phyloP scores from a whole-genome alignment of 2,888 invertebrate genomes.

The Odontothrips loti region DNA sequence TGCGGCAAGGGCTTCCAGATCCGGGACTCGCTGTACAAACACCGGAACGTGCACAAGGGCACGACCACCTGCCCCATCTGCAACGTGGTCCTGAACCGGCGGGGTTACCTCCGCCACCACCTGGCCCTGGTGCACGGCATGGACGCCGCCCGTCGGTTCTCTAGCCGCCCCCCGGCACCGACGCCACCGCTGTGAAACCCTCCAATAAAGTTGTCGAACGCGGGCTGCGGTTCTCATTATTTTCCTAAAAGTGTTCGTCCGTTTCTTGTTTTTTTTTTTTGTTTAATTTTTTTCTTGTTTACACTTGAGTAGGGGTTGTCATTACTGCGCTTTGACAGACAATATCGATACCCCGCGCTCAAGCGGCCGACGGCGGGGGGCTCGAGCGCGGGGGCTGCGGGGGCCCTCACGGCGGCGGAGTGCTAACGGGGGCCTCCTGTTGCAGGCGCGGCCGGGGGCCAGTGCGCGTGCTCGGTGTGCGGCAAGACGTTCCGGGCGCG shows the following conservation, averaged over 20 bases:
- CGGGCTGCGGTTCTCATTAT: background rate
- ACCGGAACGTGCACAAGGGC: conserved; percentile 60
- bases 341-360: too few relatives aligned
- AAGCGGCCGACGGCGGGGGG: background rate
- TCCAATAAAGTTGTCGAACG: background rate
- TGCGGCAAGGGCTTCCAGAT: conserved; percentile 62
- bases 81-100: conserved; percentile 56
- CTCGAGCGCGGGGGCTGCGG: background rate
- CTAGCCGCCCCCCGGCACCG: background rate
- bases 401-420: background rate
- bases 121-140: background rate
- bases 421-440: too few relatives aligned
- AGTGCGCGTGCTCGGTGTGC: conserved; percentile 29
- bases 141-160: background rate
- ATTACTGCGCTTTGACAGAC: too few relatives aligned
- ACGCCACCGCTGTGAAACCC: background rate
- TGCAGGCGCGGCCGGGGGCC: background rate
- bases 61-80: conserved; percentile 62
- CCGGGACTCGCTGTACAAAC: conserved; percentile 58
- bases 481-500: conserved; percentile 32
- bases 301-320: too few relatives aligned
- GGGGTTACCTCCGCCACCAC: conserved; percentile 17
- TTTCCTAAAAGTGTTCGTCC: background rate
- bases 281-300: too few relatives aligned
- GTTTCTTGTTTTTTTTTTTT: too few relatives aligned